Evolutionary conservation across 2,113 vertebrate genomes (phyloP), one percentile per base, ranked within the genome.

Genomic region (Glaucidium brasilianum): DNA sequence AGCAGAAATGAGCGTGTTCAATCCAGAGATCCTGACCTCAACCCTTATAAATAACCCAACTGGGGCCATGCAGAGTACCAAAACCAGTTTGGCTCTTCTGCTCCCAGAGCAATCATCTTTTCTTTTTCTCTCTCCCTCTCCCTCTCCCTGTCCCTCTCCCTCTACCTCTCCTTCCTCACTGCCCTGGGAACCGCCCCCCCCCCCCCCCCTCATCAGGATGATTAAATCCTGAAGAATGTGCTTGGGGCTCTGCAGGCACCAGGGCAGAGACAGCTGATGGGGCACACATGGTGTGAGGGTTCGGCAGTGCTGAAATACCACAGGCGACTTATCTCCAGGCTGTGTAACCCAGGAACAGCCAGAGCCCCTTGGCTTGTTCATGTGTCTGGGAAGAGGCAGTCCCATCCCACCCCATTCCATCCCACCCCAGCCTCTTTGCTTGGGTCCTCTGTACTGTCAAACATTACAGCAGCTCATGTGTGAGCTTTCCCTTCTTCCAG

Each of bases 11-110:
- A 84, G 23, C 15, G 35, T 35, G 74, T 68, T 93, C 0, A 2
- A 73, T 73, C 50, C 72, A 74, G 66, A 50, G 62, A 78, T 50
- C 53, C 94, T 91, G 93, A 94, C 32, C 66, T 95, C 96, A 96
- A 43, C 37, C 74, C 87, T 76, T 90, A 91, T 60, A 94, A 96
- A 96, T 95, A 96, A 73, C 81, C 69, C 73, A 72, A 2, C 45
- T 0, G 0, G 39, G 32, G 49, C 39, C 67, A 7, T 19, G n/a
- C 10, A 41, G 53, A 58, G 37, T 45, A 47, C 59, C 55, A 39
- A 23, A 45, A 77, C 14, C 63, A 11, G 5, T 43, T n/a, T 53
- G 34, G 22, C 5, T 71, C 18, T n/a, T 56, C 60, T 62, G 6
- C 32, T 63, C n/a, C 37, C 49, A 56, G 25, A n/a, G 41, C n/a